Percentiles rank a stretch among this genome's conserved stretches.
Conservation (phyloP, 2,888 invertebrate genomes). For the Lypha dubia region DNA sequence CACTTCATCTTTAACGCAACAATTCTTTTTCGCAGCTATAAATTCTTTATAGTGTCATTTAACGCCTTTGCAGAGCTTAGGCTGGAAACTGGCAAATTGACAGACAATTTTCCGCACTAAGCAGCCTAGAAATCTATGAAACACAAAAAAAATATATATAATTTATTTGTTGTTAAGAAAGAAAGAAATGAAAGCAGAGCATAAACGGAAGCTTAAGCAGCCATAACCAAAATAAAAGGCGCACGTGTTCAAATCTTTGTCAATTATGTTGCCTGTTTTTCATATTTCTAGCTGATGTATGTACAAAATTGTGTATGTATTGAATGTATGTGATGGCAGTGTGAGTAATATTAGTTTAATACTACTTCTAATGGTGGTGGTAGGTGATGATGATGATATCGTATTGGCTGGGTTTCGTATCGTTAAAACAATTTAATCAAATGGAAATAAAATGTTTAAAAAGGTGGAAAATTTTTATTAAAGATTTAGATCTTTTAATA, state of each 20-base stretch:
- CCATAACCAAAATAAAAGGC: slow-evolving; percentile 60
- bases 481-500: slow-evolving; percentile 74
- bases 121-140: neutral
- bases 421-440: slow-evolving; percentile 79
- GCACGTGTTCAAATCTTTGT: slow-evolving; percentile 60
- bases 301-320: too few species aligned
- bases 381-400: slow-evolving; percentile 44
- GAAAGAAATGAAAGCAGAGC: slow-evolving; percentile 14
- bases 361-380: slow-evolving; percentile 10
- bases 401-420: slow-evolving; percentile 33
- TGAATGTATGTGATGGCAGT: neutral
- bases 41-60: slow-evolving; percentile 30
- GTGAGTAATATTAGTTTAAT: slow-evolving; percentile 7
- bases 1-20: slow-evolving; percentile 40
- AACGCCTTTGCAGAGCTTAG: slow-evolving; percentile 43
- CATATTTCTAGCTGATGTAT: slow-evolving; percentile 23
- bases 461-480: slow-evolving; percentile 80
- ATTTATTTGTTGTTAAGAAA: slow-evolving; percentile 1
- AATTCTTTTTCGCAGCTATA: slow-evolving; percentile 11
- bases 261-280: slow-evolving; percentile 18
- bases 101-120: slow-evolving; percentile 43
- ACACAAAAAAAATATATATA: slow-evolving; percentile 20
- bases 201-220: slow-evolving; percentile 62
- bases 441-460: slow-evolving; percentile 80
- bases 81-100: slow-evolving; percentile 49